A percentile compares a stretch with the other conserved stretches of the same genome.
Conservation (phyloP, 2,113 vertebrate species). For the Pteruthius melanotis region DNA sequence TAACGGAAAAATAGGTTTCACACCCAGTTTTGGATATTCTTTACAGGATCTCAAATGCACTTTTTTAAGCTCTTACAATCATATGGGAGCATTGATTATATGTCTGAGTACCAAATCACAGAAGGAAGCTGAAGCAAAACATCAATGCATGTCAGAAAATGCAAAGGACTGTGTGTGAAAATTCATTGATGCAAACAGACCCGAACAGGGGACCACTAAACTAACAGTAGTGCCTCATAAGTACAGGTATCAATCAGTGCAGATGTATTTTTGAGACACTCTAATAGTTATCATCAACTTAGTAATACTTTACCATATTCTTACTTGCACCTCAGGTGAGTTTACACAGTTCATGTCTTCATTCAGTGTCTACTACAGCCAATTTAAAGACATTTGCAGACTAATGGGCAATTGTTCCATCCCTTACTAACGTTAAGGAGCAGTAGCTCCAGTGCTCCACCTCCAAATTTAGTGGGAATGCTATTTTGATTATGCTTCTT, state of each 20-base stretch:
- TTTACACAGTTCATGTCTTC: neutral
- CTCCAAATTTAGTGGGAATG: neutral
- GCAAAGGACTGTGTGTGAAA: neutral
- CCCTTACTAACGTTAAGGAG: neutral
- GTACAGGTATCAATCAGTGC: neutral
- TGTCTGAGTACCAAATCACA: neutral
- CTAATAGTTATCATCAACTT: neutral
- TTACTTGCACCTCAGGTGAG: neutral
- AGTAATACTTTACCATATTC: neutral
- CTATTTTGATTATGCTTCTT: neutral
- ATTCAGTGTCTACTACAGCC: neutral
- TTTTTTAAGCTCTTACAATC: neutral
- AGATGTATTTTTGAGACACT: neutral
- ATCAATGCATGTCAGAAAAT: neutral
- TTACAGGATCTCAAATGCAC: neutral
- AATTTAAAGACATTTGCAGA: neutral
- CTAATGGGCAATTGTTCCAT: neutral
- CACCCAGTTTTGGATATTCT: neutral
- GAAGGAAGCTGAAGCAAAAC: neutral
- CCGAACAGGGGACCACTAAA: neutral
- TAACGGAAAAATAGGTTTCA: neutral
- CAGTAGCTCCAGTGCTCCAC: neutral
- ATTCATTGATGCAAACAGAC: neutral
- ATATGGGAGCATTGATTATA: neutral
- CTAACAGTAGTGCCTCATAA: neutral